Evolutionary conservation across 2,113 vertebrate genomes (phyloP).

Genomic region (Ia io): DNA sequence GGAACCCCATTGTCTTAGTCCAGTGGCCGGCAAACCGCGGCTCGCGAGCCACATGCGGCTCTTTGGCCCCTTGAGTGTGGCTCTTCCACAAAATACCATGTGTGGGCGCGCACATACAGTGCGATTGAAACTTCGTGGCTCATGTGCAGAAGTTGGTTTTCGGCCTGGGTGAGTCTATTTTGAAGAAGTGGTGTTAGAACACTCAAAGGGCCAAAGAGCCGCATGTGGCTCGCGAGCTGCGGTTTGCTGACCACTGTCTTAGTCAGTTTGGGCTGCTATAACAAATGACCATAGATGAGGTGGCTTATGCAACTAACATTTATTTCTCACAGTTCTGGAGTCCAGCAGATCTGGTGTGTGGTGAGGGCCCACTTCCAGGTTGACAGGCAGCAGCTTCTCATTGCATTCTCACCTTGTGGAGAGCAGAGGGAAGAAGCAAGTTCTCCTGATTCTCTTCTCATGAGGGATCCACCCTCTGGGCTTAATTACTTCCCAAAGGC

Average conservation of each 20-base stretch:
- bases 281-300: no score
- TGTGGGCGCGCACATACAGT: no score
- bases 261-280: background rate
- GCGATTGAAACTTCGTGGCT: no score
- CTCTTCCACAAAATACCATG: no score
- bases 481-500: background rate
- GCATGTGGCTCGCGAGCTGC: no score
- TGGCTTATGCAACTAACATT: background rate
- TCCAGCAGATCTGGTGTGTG: background rate
- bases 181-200: no score
- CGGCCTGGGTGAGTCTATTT: no score
- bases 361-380: background rate
- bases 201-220: no score
- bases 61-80: no score
- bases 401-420: background rate
- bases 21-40: no score
- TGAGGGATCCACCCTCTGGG: background rate
- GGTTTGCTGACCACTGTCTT: background rate
- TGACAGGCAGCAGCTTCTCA: background rate
- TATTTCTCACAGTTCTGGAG: background rate
- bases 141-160: no score
- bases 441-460: background rate
- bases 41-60: no score
- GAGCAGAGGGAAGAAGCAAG: background rate
- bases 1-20: background rate